These are phyloP conservation scores for Fopius arisanus DNA, from an alignment of 1,140 invertebrate species.

Conservation along the genomic window DNA sequence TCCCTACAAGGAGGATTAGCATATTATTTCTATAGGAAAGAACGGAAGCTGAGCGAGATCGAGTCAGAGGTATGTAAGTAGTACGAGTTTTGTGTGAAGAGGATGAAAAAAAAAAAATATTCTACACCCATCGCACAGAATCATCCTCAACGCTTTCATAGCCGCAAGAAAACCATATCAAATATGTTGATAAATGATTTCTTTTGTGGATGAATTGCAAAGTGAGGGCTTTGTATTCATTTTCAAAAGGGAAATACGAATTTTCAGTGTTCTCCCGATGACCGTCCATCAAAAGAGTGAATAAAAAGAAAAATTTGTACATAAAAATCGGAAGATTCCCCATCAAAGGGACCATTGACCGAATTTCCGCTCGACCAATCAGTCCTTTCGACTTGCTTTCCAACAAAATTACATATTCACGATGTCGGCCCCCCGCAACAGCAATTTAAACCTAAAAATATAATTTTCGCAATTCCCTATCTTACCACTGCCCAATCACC, in stretches of 20 bases:
- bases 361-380: constrained; percentile 28
- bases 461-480: background rate
- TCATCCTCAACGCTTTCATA: constrained; percentile 24
- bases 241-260: background rate
- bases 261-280: background rate
- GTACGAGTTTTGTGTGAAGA: constrained; percentile 16
- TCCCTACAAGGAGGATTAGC: constrained; percentile 54
- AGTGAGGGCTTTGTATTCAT: background rate
- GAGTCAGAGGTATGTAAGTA: constrained; percentile 40
- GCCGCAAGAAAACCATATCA: constrained; percentile 57
- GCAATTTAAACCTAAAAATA: background rate
- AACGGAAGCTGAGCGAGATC: constrained; percentile 42
- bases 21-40: constrained; percentile 63
- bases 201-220: constrained; percentile 49
- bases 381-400: background rate
- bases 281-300: background rate
- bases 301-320: background rate
- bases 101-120: constrained; percentile 6
- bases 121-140: background rate
- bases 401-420: background rate
- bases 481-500: background rate
- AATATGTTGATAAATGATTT: constrained; percentile 66
- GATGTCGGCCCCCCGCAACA: background rate
- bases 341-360: background rate
- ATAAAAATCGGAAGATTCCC: background rate